phyloP scores from a whole-genome alignment of 2,888 invertebrate genomes.

The Eilema sororculum region DNA sequence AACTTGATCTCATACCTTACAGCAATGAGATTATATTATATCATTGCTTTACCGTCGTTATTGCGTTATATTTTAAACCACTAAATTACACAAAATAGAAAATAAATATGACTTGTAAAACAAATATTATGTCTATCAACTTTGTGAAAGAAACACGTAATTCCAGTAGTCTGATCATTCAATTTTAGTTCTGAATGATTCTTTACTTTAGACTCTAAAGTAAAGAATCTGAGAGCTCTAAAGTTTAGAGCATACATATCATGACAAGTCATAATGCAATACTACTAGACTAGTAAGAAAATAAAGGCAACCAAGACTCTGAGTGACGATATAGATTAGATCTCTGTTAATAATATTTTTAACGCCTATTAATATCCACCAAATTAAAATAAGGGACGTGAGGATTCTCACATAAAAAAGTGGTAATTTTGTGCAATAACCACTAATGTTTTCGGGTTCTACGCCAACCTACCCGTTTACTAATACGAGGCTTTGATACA shows the following conservation, averaged over 20 bases:
- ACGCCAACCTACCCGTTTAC: too few species aligned
- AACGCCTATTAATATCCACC: too few species aligned
- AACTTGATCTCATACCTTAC: neutral
- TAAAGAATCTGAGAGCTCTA: too few species aligned
- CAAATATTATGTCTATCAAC: neutral
- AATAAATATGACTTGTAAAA: neutral
- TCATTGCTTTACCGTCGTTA: too few species aligned
- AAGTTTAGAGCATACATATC: too few species aligned
- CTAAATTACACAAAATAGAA: neutral
- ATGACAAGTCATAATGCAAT: neutral
- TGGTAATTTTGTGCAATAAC: too few species aligned
- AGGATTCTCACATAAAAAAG: too few species aligned
- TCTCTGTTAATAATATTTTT: neutral
- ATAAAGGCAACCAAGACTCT: neutral
- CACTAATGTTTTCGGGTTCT: too few species aligned
- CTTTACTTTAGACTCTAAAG: neutral
- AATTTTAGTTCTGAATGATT: neutral
- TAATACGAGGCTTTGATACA: too few species aligned
- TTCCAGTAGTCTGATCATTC: neutral
- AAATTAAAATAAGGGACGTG: too few species aligned
- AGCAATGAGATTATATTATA: too few species aligned
- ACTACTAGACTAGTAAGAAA: neutral
- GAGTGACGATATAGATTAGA: neutral
- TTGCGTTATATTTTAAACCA: slow-evolving; percentile 3
- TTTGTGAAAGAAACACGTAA: neutral